Conservation (phyloP, 2,797 vertebrate genomes). For the Fundulus diaphanus region DNA sequence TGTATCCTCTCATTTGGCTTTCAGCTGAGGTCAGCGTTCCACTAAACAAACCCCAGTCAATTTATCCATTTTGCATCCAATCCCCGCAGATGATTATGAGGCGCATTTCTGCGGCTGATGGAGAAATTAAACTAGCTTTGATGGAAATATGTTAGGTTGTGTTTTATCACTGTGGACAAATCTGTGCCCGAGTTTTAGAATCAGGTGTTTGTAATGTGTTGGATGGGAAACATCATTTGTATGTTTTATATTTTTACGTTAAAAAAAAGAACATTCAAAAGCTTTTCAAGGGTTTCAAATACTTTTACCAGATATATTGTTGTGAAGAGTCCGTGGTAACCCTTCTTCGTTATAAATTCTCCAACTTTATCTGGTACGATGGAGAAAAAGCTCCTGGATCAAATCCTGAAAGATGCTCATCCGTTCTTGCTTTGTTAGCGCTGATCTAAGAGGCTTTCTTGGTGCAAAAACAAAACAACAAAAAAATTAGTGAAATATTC, state of each 20-base stretch:
- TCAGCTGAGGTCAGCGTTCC: slow-evolving; percentile 16
- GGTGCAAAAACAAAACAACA: no score
- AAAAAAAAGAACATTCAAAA: neutral
- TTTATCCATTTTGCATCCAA: slow-evolving; percentile 77
- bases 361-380: neutral
- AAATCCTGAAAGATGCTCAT: no score
- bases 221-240: no score
- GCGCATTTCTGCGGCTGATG: slow-evolving; percentile 81
- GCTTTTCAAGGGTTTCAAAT: neutral
- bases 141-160: slow-evolving; percentile 89
- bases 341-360: no score
- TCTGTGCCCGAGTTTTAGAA: slow-evolving; percentile 66
- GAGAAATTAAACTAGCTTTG: slow-evolving; percentile 95
- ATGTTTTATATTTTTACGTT: no score
- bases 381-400: no score
- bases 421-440: no score
- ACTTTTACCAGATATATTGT: neutral
- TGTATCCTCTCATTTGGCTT: slow-evolving; percentile 28
- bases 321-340: neutral
- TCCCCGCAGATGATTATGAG: slow-evolving; percentile 86
- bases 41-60: slow-evolving; percentile 69
- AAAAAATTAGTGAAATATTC: no score
- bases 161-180: slow-evolving; percentile 94
- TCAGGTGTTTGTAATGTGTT: no score
- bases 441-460: no score